Conservation (phyloP, 2,113 vertebrate genomes). For the Mirza zaza region DNA sequence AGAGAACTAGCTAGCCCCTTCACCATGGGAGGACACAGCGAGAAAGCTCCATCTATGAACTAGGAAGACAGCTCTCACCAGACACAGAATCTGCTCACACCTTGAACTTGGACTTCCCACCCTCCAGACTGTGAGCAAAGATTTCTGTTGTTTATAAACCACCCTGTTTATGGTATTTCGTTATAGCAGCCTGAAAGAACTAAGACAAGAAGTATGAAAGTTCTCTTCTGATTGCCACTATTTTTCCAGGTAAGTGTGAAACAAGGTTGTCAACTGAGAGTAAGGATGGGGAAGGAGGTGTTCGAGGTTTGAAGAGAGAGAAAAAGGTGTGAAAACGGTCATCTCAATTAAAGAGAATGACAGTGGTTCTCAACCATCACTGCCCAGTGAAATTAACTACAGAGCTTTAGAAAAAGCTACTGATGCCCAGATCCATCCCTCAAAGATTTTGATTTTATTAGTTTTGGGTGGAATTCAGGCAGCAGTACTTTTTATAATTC, state of each 20-base stretch:
- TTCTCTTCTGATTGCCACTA: background rate
- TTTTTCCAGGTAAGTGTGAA: slow-evolving; percentile 5
- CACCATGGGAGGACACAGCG: background rate
- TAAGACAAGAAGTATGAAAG: background rate
- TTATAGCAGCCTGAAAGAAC: background rate
- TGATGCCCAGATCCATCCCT: background rate
- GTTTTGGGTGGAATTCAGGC: background rate
- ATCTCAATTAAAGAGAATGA: background rate
- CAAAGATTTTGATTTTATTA: background rate
- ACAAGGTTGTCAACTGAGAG: background rate
- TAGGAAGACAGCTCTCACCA: background rate
- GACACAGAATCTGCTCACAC: background rate
- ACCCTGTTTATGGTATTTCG: background rate
- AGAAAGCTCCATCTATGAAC: background rate
- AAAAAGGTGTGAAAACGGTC: background rate
- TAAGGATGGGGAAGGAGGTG: background rate
- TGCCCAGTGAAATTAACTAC: background rate
- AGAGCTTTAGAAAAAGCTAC: background rate
- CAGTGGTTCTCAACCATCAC: background rate
- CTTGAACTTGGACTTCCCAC: background rate
- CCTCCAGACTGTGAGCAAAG: background rate
- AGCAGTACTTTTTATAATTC: background rate
- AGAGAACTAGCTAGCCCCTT: background rate
- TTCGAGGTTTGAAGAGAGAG: background rate
- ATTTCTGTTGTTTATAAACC: background rate